phyloP scores from a whole-genome alignment of 2,113 vertebrate species.

The Piaya cayana region DNA sequence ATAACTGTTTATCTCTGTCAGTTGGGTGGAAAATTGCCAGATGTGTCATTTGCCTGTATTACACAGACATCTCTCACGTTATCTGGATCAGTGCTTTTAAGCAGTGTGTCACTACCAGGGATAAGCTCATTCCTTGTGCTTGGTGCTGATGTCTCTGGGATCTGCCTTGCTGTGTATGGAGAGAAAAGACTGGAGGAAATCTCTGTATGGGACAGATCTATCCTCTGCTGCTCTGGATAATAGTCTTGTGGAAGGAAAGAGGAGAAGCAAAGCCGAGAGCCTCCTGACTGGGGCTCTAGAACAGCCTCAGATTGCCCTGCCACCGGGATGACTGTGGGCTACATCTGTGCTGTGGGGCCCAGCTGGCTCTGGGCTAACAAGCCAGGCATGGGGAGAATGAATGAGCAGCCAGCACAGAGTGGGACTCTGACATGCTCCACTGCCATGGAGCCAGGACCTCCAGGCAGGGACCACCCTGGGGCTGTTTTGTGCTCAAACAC shows the following conservation, averaged over 20 bases:
- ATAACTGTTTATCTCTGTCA: constrained; percentile 48
- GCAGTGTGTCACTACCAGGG: neutral
- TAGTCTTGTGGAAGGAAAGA: neutral
- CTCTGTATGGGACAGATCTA: accelerated
- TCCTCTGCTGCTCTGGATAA: neutral
- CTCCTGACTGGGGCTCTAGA: neutral
- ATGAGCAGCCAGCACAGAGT: neutral
- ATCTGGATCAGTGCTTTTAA: neutral
- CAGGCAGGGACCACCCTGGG: neutral
- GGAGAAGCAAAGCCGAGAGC: neutral
- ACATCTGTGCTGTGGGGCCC: accelerated
- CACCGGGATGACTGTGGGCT: accelerated
- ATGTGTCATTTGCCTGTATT: constrained; percentile 5
- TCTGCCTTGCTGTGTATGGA: neutral
- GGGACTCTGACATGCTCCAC: neutral
- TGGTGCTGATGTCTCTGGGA: neutral
- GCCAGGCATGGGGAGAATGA: neutral
- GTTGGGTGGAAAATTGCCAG: constrained; percentile 40
- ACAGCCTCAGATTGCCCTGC: no score
- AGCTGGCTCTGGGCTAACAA: neutral
- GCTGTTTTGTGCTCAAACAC: neutral
- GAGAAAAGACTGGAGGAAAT: neutral
- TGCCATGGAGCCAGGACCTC: accelerated
- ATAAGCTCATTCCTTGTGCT: neutral
- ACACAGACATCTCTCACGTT: neutral